Evolutionary conservation across 1,140 invertebrate genomes (phyloP).

Genomic region (Nomia melanderi): DNA sequence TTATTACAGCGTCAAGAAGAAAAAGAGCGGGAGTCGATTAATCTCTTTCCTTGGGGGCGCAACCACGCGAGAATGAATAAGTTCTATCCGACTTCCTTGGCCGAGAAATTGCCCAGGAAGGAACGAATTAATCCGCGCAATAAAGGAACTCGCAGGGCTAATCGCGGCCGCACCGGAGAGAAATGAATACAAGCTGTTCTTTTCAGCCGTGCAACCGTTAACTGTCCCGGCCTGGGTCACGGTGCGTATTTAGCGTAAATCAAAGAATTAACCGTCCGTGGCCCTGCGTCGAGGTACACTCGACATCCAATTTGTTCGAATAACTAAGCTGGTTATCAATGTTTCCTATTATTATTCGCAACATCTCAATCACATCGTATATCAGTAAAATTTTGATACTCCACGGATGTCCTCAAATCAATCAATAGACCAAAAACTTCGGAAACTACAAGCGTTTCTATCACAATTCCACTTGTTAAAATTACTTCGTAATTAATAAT

Average conservation of each 20-base stretch:
- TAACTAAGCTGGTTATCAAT: too few relatives aligned
- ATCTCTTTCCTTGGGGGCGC: neutral
- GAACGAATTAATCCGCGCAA: neutral
- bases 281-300: too few relatives aligned
- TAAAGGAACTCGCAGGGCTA: neutral
- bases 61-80: neutral
- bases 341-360: too few relatives aligned
- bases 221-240: conserved; percentile 19
- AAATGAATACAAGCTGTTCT: conserved; percentile 39
- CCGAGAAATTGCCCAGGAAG: neutral
- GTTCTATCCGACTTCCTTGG: neutral
- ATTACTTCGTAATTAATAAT: too few relatives aligned
- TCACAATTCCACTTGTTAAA: too few relatives aligned
- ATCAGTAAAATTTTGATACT: too few relatives aligned
- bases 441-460: too few relatives aligned
- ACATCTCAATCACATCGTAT: too few relatives aligned
- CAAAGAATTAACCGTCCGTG: conserved; percentile 14
- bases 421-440: too few relatives aligned
- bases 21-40: neutral
- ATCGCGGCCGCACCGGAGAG: neutral
- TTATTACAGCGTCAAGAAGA: neutral
- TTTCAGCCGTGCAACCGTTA: conserved; percentile 21
- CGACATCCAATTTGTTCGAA: too few relatives aligned
- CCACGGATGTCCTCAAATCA: too few relatives aligned
- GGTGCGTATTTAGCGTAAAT: conserved; percentile 56